These are phyloP conservation scores for Mechanitis messenoides DNA, from an alignment of 2,888 invertebrate genomes.

Conservation along the genomic window DNA sequence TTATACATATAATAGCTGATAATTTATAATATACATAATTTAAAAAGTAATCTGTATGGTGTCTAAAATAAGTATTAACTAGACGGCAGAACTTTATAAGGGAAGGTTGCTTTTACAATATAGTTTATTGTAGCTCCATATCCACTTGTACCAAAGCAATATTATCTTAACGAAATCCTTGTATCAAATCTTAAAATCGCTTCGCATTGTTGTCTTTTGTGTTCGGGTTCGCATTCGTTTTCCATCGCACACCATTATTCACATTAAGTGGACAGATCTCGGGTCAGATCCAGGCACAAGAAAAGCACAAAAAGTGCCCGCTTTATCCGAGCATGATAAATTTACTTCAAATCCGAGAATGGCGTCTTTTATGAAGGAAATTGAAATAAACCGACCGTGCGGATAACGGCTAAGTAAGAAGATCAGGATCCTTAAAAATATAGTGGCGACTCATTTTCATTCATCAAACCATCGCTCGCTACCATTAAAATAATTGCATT, in stretches of 20 bases:
- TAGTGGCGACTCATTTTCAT: conserved; percentile 74
- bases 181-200: conserved; percentile 74
- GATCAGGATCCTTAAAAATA: conserved; percentile 73
- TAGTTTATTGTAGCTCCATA: conserved; percentile 29
- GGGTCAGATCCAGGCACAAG: conserved; percentile 77
- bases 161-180: conserved; percentile 64
- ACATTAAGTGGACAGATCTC: conserved; percentile 78
- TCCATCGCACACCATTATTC: conserved; percentile 77
- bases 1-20: too few relatives aligned
- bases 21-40: too few relatives aligned
- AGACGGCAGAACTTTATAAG: neutral
- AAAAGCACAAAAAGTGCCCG: conserved; percentile 77
- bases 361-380: conserved; percentile 77
- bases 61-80: neutral
- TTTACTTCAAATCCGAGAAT: conserved; percentile 78
- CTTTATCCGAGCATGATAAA: conserved; percentile 78
- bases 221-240: conserved; percentile 72
- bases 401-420: conserved; percentile 76
- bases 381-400: conserved; percentile 78
- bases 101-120: neutral
- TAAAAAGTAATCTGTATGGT: too few relatives aligned
- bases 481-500: neutral
- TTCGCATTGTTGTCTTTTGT: conserved; percentile 75
- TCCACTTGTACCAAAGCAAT: conserved; percentile 37
- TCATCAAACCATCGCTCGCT: conserved; percentile 50